Base-by-base conservation (phyloP, 2,113 vertebrate species). In the Entelurus aequoreus region DNA sequence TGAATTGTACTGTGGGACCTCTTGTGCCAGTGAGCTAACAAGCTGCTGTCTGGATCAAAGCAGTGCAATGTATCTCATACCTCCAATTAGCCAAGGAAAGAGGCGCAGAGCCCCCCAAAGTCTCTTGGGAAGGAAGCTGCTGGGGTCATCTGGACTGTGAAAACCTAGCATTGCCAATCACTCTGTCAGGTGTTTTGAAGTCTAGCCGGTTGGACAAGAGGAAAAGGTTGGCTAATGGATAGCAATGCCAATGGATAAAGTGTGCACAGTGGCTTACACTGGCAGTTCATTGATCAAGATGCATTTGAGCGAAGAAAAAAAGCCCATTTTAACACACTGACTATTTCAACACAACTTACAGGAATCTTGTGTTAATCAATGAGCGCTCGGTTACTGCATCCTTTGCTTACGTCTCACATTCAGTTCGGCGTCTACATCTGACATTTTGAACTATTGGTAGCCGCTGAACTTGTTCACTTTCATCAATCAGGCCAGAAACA, bases 61-160 rank as follows among this genome's bases (percentile, higher is more conserved):
- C 70, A 62, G 57, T 62, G 60, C 69, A 80, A 85, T 83, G 80
- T 84, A 78, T 84, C 74, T 78, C 54, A 75, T 76, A 76, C 80
- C 53, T 84, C 75, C 76, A 81, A 86, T 85, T 84, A 88, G 74
- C 5, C 14, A 6, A 40, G 15, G n/a, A 76, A 67, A 68, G 66
- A 80, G 71, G 69, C 52, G 74, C 66, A 65, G 72, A 74, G 80
- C 78, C 60, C 56, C 62, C 62, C 49, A 40, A 53, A 71, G 73
- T 78, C 78, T 81, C 85, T 35, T 44, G 69, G 71, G 82, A 75
- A 40, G 48, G 53, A 73, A 49, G 66, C 77, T 48, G 68, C 48
- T n/a, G 72, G 78, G 84, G 82, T 84, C 84, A 87, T 74, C 71
- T 37, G 54, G 80, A 71, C 70, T 86, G 71, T 85, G 85, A 79